Base-by-base conservation (phyloP, 2,113 vertebrate genomes). In the Misgurnus mizolepis region DNA sequence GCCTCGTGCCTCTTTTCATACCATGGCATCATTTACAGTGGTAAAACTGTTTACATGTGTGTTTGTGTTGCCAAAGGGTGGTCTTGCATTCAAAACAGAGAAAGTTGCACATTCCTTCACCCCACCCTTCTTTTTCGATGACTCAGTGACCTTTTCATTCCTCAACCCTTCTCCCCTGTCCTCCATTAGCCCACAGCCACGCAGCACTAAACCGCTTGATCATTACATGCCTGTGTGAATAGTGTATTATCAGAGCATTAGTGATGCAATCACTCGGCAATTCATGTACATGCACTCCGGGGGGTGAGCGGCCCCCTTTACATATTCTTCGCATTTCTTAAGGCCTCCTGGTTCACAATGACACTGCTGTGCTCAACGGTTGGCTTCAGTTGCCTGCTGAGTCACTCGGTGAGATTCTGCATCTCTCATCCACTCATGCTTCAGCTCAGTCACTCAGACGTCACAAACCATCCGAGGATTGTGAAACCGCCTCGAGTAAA, bases 371-470 rank as follows among this genome's bases (percentile, higher is more conserved):
- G 14, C 60, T 62, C 22, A 11, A 49, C 22, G 15, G 73, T 76
- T 76, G 73, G 60, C 58, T 76, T 76, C 58, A 50, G 43, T 76
- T 50, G 60, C 43, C 22, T 76, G 58, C 60, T 76, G 73, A 76
- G 43, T 76, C 73, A 76, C 43, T 6, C 0, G 3, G 17, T 41
- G 53, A 53, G 55, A n/a, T 47, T 12, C 58, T 62, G 22, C 27
- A 84, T 78, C 76, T 81, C 73, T 75, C 27, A n/a, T 71, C 56
- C 50, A 81, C 18, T 18, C 53, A 70, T n/a, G 27, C 49, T 17
- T 41, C 18, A 40, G 50, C 69, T 40, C 34, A 73, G 70, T 73
- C 70, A 61, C 40, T 14, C 39, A 18, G 8, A 60, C n/a, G 6
- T 73, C 55, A 73, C 39, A 60, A 60, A 60, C 3, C 10, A 41